A percentile compares a stretch with the other conserved stretches of the same genome.
Evolutionary conservation across 2,888 invertebrate genomes (phyloP).

Genomic region (Julus scandinavius): DNA sequence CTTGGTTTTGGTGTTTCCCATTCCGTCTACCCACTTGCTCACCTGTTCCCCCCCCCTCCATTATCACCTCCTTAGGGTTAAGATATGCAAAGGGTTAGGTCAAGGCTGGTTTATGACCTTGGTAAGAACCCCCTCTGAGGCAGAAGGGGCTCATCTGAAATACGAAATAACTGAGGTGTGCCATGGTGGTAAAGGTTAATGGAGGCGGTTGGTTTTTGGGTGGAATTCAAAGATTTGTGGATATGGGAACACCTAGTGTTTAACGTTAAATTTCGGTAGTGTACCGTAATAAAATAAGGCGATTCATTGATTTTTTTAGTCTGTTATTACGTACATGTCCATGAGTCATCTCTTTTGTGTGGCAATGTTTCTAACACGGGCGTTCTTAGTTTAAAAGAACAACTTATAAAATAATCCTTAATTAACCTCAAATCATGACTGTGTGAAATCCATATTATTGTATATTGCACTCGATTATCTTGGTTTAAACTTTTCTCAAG

Average conservation of each 20-base stretch:
- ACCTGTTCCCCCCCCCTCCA: neutral
- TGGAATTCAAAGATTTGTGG: neutral
- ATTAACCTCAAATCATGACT: neutral
- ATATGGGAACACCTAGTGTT: constrained; percentile 3
- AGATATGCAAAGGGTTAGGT: neutral
- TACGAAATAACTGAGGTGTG: neutral
- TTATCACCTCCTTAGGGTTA: neutral
- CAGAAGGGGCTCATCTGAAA: neutral
- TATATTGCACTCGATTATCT: neutral
- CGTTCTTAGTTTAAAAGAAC: neutral
- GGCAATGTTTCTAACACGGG: neutral
- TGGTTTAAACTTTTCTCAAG: neutral
- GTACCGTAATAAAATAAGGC: neutral
- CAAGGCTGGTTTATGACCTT: constrained; percentile 22
- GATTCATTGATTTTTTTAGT: neutral
- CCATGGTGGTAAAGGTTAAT: neutral
- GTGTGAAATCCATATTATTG: neutral
- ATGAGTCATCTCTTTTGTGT: neutral
- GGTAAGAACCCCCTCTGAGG: neutral
- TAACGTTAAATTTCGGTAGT: neutral
- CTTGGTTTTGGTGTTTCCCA: neutral
- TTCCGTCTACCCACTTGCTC: neutral
- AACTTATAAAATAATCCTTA: neutral
- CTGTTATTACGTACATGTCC: neutral
- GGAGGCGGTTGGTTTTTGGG: neutral